Evolutionary conservation across 2,113 vertebrate species (phyloP), one percentile per base, ranked within the genome.

Genomic region (Calypte anna): DNA sequence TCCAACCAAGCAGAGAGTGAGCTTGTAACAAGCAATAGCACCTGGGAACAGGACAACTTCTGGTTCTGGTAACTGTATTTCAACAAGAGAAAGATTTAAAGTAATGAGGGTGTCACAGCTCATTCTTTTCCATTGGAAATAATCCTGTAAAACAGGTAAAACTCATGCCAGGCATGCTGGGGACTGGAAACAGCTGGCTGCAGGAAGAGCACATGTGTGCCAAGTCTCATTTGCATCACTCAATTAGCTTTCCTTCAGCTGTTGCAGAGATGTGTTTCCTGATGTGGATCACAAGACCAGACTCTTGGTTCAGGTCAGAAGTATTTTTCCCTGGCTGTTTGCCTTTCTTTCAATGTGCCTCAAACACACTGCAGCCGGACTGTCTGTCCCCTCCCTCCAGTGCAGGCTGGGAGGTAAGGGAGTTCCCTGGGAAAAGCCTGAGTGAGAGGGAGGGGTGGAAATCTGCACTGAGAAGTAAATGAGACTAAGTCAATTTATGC

Each of bases 161-260:
- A 78, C 59, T 74, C 69, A 17, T 51, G 72, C 79, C 91, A 86
- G 82, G 78, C 53, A 6, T 85, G 28, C 57, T 12, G 3, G 68
- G 88, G 85, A 70, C 90, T 92, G 70, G 80, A 74, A 96, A 82
- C 87, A 94, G 90, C 92, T 91, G 93, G 88, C 86, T 91, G 69
- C 55, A 82, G 55, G 87, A 92, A 70, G 50, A 57, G 69, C 69
- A 77, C 53, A 10, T 3, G 50, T 74, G 30, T 87, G 95, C 93
- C 97, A 97, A 94, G 50, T 43, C 85, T 76, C 84, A 94, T 94
- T 88, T 93, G 77, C 90, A 82, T 91, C 95, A 91, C 57, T 93
- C 83, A 76, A 72, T 86, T 85, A 93, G 61, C 76, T 92, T 85
- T 92, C 70, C 88, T 69, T 38, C 1, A 4, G 85, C 90, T 86